Percentiles rank a stretch among this genome's conserved stretches.
phyloP scores from a whole-genome alignment of 2,113 vertebrate genomes.

The Ictalurus furcatus region DNA sequence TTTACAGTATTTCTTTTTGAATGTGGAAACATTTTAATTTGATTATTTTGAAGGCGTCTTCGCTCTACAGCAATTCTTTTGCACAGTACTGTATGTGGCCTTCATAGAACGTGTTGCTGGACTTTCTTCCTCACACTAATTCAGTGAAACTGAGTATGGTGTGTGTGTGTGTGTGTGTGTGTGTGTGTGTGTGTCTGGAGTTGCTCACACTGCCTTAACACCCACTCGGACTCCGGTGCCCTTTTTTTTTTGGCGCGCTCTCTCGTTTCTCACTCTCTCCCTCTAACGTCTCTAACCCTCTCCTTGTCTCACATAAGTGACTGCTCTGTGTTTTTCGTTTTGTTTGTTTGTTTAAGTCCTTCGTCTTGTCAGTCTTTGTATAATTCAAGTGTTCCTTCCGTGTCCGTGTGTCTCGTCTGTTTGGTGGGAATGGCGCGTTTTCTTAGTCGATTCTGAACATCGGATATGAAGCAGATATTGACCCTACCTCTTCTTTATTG shows the following conservation, averaged over 20 bases:
- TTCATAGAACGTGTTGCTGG: background rate
- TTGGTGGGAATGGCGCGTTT: conserved; percentile 27
- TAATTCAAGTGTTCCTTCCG: background rate
- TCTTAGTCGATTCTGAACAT: conserved; percentile 13
- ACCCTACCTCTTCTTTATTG: conserved; percentile 45
- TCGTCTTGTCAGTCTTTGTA: background rate
- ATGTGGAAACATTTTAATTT: too few relatives aligned
- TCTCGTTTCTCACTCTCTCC: background rate
- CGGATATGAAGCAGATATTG: conserved; percentile 45
- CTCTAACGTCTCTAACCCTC: background rate
- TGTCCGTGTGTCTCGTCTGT: conserved; percentile 1
- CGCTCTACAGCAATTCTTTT: too few relatives aligned
- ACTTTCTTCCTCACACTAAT: conserved; percentile 9
- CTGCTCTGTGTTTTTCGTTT: conserved; percentile 11
- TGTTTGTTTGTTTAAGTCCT: background rate
- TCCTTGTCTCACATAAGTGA: conserved; percentile 1
- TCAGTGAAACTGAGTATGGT: background rate
- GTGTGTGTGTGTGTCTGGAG: background rate
- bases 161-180: background rate
- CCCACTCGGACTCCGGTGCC: conserved; percentile 18
- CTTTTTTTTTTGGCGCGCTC: background rate
- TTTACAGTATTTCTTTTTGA: too few relatives aligned
- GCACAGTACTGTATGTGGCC: background rate
- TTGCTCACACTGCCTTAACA: conserved; percentile 49
- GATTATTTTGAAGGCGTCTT: too few relatives aligned